These are phyloP conservation scores for Brachystomella parvula DNA, from an alignment of 1,140 invertebrate genomes.

Conservation along the genomic window DNA sequence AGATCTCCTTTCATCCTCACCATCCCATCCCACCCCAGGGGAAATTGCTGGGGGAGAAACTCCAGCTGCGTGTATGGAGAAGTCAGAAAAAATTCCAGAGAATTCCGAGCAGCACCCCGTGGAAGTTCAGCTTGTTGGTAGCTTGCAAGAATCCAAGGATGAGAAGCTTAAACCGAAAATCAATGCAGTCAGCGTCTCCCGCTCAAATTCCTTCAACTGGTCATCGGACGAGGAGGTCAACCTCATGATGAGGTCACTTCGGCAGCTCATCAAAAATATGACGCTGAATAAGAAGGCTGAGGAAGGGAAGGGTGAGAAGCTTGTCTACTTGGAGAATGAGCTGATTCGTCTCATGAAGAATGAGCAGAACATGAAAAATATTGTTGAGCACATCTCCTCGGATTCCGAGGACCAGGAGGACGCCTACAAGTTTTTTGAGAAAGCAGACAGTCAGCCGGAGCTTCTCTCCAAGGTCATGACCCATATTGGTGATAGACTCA, in stretches of 20 bases:
- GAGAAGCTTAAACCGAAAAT: neutral
- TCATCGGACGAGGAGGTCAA: slow-evolving; percentile 88
- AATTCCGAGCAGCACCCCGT: neutral
- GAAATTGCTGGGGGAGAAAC: neutral
- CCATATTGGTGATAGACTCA: slow-evolving; percentile 78
- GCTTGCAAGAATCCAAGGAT: neutral
- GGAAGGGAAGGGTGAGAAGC: slow-evolving; percentile 28
- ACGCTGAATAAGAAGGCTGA: slow-evolving; percentile 46
- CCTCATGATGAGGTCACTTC: slow-evolving; percentile 88
- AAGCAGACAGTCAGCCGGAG: slow-evolving; percentile 64
- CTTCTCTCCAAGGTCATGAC: slow-evolving; percentile 86
- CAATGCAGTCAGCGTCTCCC: neutral
- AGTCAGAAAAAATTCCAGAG: neutral
- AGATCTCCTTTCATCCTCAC: slow-evolving; percentile 14
- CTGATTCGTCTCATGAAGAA: slow-evolving; percentile 83
- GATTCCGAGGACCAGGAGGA: slow-evolving; percentile 40
- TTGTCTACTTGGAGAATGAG: slow-evolving; percentile 49
- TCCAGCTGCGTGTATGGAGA: neutral
- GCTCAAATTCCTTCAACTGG: slow-evolving; percentile 48
- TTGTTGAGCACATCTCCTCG: slow-evolving; percentile 77
- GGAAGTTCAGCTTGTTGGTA: neutral
- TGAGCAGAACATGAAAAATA: slow-evolving; percentile 77
- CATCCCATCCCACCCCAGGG: neutral
- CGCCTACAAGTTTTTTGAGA: slow-evolving; percentile 47
- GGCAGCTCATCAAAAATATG: slow-evolving; percentile 82